A percentile compares a stretch with the other conserved stretches of the same genome.
These are phyloP conservation scores for Pterostichus niger DNA, from an alignment of 2,888 invertebrate genomes.

Conservation along the genomic window DNA sequence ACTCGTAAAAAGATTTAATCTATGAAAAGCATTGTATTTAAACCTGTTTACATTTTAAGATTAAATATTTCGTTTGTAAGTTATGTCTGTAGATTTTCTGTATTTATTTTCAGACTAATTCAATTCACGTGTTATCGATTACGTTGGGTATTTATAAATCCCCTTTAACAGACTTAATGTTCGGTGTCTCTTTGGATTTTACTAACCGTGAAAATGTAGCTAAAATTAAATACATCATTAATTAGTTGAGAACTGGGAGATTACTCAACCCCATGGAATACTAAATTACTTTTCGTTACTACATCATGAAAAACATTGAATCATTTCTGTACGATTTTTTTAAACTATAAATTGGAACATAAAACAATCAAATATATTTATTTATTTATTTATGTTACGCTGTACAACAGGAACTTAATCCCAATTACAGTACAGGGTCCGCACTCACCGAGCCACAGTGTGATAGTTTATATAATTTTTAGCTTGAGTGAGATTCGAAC, in stretches of 20 bases:
- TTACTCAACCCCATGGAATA: neutral
- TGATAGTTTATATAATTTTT: too few relatives aligned
- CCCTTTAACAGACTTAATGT: conserved; percentile 37
- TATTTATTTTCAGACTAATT: conserved; percentile 36
- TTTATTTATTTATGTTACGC: too few relatives aligned
- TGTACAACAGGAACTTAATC: too few relatives aligned
- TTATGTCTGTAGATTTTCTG: conserved; percentile 12
- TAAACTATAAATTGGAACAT: too few relatives aligned
- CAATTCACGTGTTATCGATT: conserved; percentile 46
- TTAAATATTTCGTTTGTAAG: neutral
- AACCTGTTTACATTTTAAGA: neutral
- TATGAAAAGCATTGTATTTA: neutral
- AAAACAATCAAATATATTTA: too few relatives aligned
- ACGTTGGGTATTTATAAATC: conserved; percentile 32
- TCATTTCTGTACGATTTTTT: too few relatives aligned
- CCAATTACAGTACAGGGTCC: too few relatives aligned
- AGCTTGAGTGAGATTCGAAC: too few relatives aligned
- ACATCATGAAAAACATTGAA: neutral
- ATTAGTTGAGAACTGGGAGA: neutral
- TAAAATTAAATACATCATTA: conserved; percentile 48
- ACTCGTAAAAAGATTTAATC: conserved; percentile 8
- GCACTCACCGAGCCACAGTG: too few relatives aligned
- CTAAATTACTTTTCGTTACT: conserved; percentile 23
- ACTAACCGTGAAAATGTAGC: conserved; percentile 41
- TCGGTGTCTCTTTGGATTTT: conserved; percentile 18